These are phyloP conservation scores for Schizopygopsis pylzovi DNA, from an alignment of 2,797 vertebrate species.

Conservation along the genomic window DNA sequence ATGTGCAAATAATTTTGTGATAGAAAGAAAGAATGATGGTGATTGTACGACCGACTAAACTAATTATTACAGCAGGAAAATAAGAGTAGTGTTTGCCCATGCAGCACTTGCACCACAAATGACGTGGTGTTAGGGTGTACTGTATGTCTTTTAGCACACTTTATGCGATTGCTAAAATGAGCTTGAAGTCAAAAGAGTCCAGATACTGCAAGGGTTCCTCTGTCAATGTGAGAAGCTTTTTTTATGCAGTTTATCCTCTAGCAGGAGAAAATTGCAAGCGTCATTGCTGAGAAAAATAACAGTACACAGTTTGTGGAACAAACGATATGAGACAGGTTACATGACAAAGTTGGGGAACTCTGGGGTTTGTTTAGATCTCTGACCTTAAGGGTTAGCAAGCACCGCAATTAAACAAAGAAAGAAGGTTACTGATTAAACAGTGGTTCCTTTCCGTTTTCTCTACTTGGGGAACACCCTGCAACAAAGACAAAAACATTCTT, in stretches of 20 bases:
- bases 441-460: not conserved
- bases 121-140: not conserved
- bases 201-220: not conserved
- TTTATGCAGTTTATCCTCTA: not conserved
- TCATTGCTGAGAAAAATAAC: not conserved
- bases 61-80: not conserved
- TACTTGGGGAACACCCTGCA: not conserved
- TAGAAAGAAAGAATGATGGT: not conserved
- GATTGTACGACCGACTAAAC: not conserved
- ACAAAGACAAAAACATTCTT: not conserved
- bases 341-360: not conserved
- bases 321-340: not conserved
- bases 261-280: not conserved
- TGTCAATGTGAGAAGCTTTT: not conserved
- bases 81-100: not conserved
- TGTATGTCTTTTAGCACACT: slow-evolving; percentile 9
- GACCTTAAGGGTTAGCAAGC: not conserved
- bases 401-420: slow-evolving; percentile 6
- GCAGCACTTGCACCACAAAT: not conserved
- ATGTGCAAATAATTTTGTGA: not conserved
- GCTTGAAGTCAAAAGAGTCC: not conserved
- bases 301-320: not conserved
- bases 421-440: not conserved
- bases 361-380: not conserved
- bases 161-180: not conserved